A percentile compares a stretch with the other conserved stretches of the same genome.
These are phyloP conservation scores for Gasterosteus nipponicus DNA, from an alignment of 2,113 vertebrate species.

Conservation along the genomic window DNA sequence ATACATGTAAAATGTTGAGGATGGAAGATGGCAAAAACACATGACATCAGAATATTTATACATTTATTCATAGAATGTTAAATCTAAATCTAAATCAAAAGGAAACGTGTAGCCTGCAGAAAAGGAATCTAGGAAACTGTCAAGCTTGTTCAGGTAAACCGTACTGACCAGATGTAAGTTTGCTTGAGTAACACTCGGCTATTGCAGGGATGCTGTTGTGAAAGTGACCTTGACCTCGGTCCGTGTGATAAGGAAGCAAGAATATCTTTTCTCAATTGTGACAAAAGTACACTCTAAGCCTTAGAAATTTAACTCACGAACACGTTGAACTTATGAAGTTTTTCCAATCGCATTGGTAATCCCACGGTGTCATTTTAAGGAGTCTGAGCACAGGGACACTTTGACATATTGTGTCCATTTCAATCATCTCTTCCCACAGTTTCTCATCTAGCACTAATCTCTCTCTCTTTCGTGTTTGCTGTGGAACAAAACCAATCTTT, in stretches of 20 bases:
- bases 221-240: neutral
- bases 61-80: too few relatives aligned
- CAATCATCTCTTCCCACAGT: conserved; percentile 37
- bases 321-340: neutral
- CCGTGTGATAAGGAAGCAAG: neutral
- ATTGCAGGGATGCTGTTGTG: neutral
- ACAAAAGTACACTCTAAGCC: neutral
- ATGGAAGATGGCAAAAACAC: too few relatives aligned
- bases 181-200: neutral
- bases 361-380: conserved; percentile 1
- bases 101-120: neutral
- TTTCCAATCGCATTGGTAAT: neutral
- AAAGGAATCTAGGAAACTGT: neutral
- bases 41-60: too few relatives aligned
- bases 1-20: too few relatives aligned
- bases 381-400: neutral
- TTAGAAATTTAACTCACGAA: neutral
- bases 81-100: neutral
- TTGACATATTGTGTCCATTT: conserved; percentile 20
- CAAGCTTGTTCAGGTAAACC: neutral
- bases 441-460: conserved; percentile 54
- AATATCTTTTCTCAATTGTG: neutral
- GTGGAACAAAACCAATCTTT: too few relatives aligned
- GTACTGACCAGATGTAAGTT: neutral
- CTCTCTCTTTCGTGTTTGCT: conserved; percentile 1